phyloP scores from a whole-genome alignment of 2,113 vertebrate species.

The Tor tambroides region DNA sequence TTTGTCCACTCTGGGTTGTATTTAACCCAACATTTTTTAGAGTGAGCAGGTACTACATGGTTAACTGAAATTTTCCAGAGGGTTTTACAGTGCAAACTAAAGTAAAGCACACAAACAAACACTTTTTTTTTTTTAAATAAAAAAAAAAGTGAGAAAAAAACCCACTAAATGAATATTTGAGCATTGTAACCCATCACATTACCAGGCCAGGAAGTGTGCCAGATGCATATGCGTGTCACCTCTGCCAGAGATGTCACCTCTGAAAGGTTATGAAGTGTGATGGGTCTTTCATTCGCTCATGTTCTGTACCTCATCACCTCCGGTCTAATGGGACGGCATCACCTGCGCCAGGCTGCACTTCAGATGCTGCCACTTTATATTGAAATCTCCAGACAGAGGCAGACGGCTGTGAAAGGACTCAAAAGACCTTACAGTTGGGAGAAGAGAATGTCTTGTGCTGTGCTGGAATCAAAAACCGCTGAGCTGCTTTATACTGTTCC shows the following conservation, averaged over 20 bases:
- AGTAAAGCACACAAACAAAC: too few relatives aligned
- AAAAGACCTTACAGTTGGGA: neutral
- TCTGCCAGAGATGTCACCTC: neutral
- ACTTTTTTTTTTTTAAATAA: too few relatives aligned
- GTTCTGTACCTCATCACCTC: conserved; percentile 10
- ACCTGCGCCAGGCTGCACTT: neutral
- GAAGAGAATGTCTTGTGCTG: neutral
- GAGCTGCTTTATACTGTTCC: neutral
- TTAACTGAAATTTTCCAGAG: too few relatives aligned
- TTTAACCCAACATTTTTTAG: too few relatives aligned
- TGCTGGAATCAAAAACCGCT: neutral
- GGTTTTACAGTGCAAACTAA: too few relatives aligned
- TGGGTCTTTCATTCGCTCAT: neutral
- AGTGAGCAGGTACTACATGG: too few relatives aligned
- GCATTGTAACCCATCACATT: neutral
- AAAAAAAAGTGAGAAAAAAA: neutral
- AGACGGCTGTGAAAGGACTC: neutral
- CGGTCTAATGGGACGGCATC: neutral
- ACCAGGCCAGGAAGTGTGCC: neutral
- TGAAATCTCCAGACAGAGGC: neutral
- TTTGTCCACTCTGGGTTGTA: too few relatives aligned
- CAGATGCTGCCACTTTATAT: neutral
- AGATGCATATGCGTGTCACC: neutral
- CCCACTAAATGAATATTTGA: neutral
- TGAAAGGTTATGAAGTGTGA: neutral